A percentile compares a stretch with the other conserved stretches of the same genome.
These are phyloP conservation scores for Tenualosa ilisha DNA, from an alignment of 2,797 vertebrate species.

Conservation along the genomic window DNA sequence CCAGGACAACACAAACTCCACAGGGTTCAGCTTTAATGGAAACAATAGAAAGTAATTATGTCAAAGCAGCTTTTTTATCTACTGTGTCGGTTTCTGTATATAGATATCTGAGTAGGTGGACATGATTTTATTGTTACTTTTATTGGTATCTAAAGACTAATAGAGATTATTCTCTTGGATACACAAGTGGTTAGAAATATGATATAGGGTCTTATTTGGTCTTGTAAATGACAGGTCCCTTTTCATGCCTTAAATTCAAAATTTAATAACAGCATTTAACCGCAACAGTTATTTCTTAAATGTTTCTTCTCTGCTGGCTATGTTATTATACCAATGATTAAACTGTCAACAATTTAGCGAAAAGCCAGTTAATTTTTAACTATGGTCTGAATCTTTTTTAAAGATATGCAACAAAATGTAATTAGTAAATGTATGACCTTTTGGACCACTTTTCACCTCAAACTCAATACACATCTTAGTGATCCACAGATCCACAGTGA, in stretches of 20 bases:
- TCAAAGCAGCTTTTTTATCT: not conserved
- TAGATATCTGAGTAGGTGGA: not conserved
- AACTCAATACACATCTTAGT: not conserved
- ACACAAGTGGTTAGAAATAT: not conserved
- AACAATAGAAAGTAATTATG: not conserved
- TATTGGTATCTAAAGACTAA: not conserved
- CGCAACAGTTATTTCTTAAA: too few relatives aligned
- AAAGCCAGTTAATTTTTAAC: not conserved
- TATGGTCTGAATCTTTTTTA: not conserved
- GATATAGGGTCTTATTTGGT: not conserved
- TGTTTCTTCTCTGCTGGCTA: not conserved
- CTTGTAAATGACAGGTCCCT: not conserved
- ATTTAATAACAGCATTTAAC: not conserved
- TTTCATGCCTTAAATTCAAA: not conserved
- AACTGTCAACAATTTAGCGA: not conserved
- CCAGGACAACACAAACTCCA: not conserved
- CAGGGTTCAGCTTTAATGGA: slow-evolving; percentile 6
- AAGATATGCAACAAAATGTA: not conserved
- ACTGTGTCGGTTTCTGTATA: not conserved
- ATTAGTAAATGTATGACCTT: not conserved
- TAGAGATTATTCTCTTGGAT: not conserved
- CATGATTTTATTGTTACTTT: not conserved
- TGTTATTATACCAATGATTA: not conserved
- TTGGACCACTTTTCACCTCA: not conserved
- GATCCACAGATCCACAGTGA: slow-evolving; percentile 32